These are phyloP conservation scores for Himalopsyche kuldschensis DNA, from an alignment of 2,888 invertebrate genomes.

Conservation along the genomic window DNA sequence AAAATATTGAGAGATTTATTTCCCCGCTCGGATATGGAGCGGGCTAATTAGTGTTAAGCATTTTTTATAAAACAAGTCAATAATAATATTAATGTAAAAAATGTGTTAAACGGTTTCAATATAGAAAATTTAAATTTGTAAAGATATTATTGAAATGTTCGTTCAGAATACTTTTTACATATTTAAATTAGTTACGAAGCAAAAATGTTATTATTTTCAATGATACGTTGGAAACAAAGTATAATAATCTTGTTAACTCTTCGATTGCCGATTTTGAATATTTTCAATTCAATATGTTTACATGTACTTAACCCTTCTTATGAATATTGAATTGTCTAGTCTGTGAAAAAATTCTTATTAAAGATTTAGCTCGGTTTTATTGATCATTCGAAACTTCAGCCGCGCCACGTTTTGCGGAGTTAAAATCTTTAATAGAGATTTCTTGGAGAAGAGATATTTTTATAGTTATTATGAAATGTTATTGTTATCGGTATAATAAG, in stretches of 20 bases:
- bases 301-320: slow-evolving; percentile 23
- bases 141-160: slow-evolving; percentile 14
- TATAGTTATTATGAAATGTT: slow-evolving; percentile 24
- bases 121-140: slow-evolving; percentile 15
- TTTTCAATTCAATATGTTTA: neutral
- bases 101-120: slow-evolving; percentile 6
- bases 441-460: slow-evolving; percentile 34
- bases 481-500: slow-evolving; percentile 15
- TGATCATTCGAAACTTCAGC: neutral
- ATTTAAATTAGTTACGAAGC: neutral
- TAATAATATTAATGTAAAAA: slow-evolving; percentile 33
- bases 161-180: slow-evolving; percentile 13
- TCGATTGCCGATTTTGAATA: neutral
- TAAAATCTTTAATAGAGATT: slow-evolving; percentile 24
- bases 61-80: slow-evolving; percentile 32
- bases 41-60: slow-evolving; percentile 19
- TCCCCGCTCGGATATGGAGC: slow-evolving; percentile 7
- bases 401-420: neutral
- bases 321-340: slow-evolving; percentile 6
- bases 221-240: neutral
- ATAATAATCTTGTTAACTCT: neutral
- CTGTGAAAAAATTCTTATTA: neutral
- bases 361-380: neutral
- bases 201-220: neutral
- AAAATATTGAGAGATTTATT: slow-evolving; percentile 11